Percentiles rank a stretch among this genome's conserved stretches.
Evolutionary conservation across 2,888 invertebrate species (phyloP).

Genomic region (Campoplex nolae): DNA sequence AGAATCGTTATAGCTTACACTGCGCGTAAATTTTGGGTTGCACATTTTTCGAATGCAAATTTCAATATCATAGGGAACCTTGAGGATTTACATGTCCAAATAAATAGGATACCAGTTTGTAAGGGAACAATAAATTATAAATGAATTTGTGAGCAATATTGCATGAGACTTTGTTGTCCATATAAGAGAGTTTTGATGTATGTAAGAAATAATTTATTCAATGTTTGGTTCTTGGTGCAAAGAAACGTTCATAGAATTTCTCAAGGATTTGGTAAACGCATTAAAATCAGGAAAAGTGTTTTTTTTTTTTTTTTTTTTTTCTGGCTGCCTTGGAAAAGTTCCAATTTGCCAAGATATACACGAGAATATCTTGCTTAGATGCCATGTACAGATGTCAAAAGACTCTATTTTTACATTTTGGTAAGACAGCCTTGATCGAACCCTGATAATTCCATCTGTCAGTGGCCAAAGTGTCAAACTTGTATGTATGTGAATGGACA

Average conservation of each 20-base stretch:
- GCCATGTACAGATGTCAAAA: constrained; percentile 42
- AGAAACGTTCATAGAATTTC: background rate
- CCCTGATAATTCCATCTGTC: constrained; percentile 55
- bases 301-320: background rate
- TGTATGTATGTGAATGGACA: background rate
- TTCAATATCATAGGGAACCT: too few species aligned
- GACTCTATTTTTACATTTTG: constrained; percentile 70
- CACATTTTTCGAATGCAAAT: too few species aligned
- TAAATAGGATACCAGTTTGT: background rate
- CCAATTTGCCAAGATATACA: constrained; percentile 67
- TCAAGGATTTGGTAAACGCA: background rate
- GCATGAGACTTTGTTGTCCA: background rate
- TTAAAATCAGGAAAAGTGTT: background rate
- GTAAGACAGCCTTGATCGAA: constrained; percentile 65
- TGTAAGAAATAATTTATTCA: background rate
- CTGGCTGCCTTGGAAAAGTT: constrained; percentile 61
- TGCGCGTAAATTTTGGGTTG: too few species aligned
- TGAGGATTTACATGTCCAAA: too few species aligned
- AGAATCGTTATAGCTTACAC: background rate
- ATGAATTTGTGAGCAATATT: background rate
- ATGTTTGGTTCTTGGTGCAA: background rate
- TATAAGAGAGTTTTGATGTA: background rate
- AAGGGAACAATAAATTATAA: background rate
- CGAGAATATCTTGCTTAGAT: constrained; percentile 22
- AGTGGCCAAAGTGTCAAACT: constrained; percentile 48